These are phyloP conservation scores for Drosophila littoralis DNA, from an alignment of 1,140 invertebrate species.

Conservation along the genomic window DNA sequence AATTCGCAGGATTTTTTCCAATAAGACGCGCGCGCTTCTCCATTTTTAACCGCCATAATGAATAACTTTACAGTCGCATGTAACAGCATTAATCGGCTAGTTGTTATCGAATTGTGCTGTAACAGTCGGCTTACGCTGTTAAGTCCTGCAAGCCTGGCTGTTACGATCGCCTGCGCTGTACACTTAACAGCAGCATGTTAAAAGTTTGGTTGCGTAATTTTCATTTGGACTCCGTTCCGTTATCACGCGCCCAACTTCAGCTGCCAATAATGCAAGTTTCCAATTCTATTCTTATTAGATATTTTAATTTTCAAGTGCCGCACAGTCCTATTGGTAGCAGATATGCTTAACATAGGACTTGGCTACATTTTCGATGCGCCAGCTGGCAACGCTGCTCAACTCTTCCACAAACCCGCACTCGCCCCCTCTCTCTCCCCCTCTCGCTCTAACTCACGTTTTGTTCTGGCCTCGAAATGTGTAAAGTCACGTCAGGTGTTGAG, in stretches of 20 bases:
- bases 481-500: conserved; percentile 63
- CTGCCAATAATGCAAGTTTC: too few species aligned
- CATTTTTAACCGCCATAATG: too few species aligned
- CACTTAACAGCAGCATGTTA: not conserved
- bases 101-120: not conserved
- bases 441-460: too few species aligned
- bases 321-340: too few species aligned
- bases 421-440: not conserved
- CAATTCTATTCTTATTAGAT: too few species aligned
- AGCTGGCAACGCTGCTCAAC: too few species aligned
- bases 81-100: not conserved
- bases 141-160: not conserved
- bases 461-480: conserved; percentile 38
- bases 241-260: too few species aligned
- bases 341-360: too few species aligned
- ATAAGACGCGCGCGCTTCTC: not conserved
- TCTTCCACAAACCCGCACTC: not conserved
- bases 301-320: too few species aligned
- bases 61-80: too few species aligned
- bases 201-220: not conserved
- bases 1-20: not conserved
- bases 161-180: not conserved
- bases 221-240: too few species aligned
- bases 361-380: too few species aligned
- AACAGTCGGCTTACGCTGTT: not conserved